phyloP scores from a whole-genome alignment of 2,888 invertebrate species.

The Trissonchulus latispiculum region DNA sequence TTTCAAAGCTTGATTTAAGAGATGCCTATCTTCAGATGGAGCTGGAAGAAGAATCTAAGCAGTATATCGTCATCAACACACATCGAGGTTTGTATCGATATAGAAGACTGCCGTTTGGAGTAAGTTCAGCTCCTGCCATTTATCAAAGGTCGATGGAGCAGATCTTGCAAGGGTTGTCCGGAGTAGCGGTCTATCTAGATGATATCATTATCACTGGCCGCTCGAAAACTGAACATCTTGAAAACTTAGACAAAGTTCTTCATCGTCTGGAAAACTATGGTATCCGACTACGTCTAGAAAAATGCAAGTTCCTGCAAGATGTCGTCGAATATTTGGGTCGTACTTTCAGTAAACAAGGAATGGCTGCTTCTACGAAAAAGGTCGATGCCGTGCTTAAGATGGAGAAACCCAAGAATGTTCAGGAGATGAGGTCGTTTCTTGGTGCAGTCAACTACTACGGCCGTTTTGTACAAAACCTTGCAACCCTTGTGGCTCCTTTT shows the following conservation, averaged over 20 bases:
- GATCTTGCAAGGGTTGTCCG: constrained; percentile 19
- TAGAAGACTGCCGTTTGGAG: constrained; percentile 20
- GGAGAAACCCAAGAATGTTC: constrained; percentile 5
- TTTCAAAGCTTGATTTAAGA: background rate
- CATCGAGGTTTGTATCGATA: constrained; percentile 21
- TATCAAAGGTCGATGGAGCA: constrained; percentile 24
- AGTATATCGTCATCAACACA: constrained; percentile 19
- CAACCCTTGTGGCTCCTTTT: background rate
- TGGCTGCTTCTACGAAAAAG: constrained; percentile 18
- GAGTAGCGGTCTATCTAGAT: constrained; percentile 24
- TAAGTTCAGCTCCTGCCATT: constrained; percentile 19
- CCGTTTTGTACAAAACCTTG: background rate
- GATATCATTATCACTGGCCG: constrained; percentile 1
- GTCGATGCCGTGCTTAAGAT: constrained; percentile 24
- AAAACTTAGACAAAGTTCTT: background rate
- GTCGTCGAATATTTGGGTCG: too few relatives aligned
- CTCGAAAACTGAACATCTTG: background rate
- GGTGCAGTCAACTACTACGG: constrained; percentile 8
- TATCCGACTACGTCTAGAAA: constrained; percentile 21
- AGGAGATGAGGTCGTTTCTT: background rate
- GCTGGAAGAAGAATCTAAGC: background rate
- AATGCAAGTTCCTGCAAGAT: constrained; percentile 16
- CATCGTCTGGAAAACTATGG: constrained; percentile 7
- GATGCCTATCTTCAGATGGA: constrained; percentile 7
- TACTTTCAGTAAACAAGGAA: constrained; percentile 15